Conservation (phyloP, 1,140 invertebrate genomes). For the Halesus radiatus region DNA sequence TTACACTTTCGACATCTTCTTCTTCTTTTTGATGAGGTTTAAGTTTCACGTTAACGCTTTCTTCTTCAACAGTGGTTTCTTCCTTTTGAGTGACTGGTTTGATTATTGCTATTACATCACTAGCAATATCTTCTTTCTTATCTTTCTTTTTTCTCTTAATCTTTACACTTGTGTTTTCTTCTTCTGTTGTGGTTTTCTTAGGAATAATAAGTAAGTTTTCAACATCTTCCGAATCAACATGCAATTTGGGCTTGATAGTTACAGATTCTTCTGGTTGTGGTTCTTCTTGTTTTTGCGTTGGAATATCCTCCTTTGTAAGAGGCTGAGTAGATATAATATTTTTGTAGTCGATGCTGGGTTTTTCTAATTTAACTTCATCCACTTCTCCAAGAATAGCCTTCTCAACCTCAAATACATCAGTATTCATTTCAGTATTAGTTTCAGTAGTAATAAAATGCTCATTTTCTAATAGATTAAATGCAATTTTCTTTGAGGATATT, state of each 20-base stretch:
- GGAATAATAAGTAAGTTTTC: not conserved
- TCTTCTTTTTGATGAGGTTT: slow-evolving; percentile 69
- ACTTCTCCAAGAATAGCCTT: not conserved
- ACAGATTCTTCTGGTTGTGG: slow-evolving; percentile 17
- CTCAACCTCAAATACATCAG: slow-evolving; percentile 42
- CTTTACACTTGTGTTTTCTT: slow-evolving; percentile 40
- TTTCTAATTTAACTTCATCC: slow-evolving; percentile 59
- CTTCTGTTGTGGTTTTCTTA: slow-evolving; percentile 56
- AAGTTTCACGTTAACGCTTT: slow-evolving; percentile 55
- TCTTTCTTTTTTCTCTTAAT: slow-evolving; percentile 48
- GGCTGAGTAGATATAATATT: slow-evolving; percentile 61
- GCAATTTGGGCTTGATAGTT: slow-evolving; percentile 6
- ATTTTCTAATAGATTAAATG: slow-evolving; percentile 41
- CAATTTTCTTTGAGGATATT: slow-evolving; percentile 24
- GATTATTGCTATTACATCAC: slow-evolving; percentile 53
- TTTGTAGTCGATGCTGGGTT: slow-evolving; percentile 65
- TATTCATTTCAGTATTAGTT: slow-evolving; percentile 50
- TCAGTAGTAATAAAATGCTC: slow-evolving; percentile 53
- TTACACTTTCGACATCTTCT: slow-evolving; percentile 72
- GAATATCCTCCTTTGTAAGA: slow-evolving; percentile 43
- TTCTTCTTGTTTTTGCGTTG: slow-evolving; percentile 55
- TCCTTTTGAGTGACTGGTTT: slow-evolving; percentile 58
- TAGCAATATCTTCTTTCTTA: slow-evolving; percentile 56
- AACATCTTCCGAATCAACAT: slow-evolving; percentile 72
- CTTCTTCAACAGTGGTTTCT: slow-evolving; percentile 59